Conservation (phyloP, 2,113 vertebrate species). For the Kryptolebias marmoratus region DNA sequence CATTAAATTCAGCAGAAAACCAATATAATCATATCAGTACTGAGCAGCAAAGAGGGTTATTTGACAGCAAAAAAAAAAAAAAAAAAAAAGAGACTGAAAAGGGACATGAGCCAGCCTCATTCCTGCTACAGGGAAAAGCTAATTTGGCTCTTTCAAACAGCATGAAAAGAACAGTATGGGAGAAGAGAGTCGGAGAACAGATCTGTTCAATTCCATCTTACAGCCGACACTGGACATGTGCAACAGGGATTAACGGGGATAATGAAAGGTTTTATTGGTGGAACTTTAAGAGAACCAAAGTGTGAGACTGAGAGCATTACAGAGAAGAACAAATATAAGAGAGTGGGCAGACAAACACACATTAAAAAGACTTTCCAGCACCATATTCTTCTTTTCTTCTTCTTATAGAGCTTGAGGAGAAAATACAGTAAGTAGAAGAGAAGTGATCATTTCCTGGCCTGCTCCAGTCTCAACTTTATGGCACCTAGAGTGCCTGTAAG, state of each 20-base stretch:
- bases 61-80: slow-evolving; percentile 68
- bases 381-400: slow-evolving; percentile 31
- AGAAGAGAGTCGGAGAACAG: slow-evolving; percentile 55
- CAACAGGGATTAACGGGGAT: slow-evolving; percentile 60
- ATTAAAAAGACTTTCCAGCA: slow-evolving; percentile 21
- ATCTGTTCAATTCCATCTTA: slow-evolving; percentile 66
- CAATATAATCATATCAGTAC: slow-evolving; percentile 70
- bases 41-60: slow-evolving; percentile 75
- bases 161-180: slow-evolving; percentile 58
- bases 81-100: slow-evolving; percentile 69
- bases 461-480: slow-evolving; percentile 49
- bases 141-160: slow-evolving; percentile 70
- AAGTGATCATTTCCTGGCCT: slow-evolving; percentile 32
- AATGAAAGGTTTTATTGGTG: slow-evolving; percentile 59
- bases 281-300: slow-evolving; percentile 43
- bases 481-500: slow-evolving; percentile 45
- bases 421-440: slow-evolving; percentile 29
- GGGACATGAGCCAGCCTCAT: slow-evolving; percentile 64
- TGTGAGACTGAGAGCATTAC: slow-evolving; percentile 16
- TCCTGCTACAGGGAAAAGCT: slow-evolving; percentile 63
- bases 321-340: slow-evolving; percentile 35
- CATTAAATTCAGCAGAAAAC: slow-evolving; percentile 70
- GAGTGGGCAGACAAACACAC: slow-evolving; percentile 35
- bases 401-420: slow-evolving; percentile 41
- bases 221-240: slow-evolving; percentile 51